These are phyloP conservation scores for Nomada lathburiana DNA, from an alignment of 2,888 invertebrate species.

Conservation along the genomic window DNA sequence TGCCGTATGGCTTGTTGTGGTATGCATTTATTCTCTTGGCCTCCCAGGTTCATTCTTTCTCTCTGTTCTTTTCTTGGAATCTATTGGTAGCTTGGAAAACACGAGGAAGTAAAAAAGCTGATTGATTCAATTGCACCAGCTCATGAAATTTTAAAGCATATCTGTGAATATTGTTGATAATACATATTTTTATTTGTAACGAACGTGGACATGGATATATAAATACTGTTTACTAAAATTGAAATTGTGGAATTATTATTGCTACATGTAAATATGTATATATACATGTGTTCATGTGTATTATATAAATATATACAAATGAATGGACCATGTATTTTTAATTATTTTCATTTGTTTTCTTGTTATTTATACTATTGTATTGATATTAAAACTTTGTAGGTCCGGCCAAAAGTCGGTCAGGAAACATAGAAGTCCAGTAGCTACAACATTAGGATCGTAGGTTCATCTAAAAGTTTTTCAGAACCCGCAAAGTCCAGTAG, in stretches of 20 bases:
- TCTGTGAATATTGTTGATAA: constrained; percentile 51
- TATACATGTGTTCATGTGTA: constrained; percentile 43
- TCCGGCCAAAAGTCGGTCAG: too few relatives aligned
- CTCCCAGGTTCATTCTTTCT: constrained; percentile 95
- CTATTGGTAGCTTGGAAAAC: constrained; percentile 93
- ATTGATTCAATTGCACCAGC: constrained; percentile 84
- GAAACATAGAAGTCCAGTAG: too few relatives aligned
- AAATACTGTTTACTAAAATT: constrained; percentile 31
- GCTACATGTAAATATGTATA: constrained; percentile 45
- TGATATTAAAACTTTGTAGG: not conserved
- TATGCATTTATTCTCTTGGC: constrained; percentile 95
- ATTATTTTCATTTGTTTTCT: constrained; percentile 20
- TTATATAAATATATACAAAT: constrained; percentile 51
- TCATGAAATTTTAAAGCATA: constrained; percentile 41
- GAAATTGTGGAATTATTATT: constrained; percentile 33
- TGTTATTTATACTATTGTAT: constrained; percentile 1
- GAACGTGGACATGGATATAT: constrained; percentile 19
- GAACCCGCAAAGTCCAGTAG: too few relatives aligned
- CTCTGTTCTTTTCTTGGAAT: constrained; percentile 93
- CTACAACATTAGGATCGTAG: too few relatives aligned
- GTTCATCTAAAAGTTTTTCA: too few relatives aligned
- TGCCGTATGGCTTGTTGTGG: constrained; percentile 96
- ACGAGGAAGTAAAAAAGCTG: constrained; percentile 89
- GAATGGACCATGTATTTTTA: constrained; percentile 36
- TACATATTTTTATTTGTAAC: constrained; percentile 44